Evolutionary conservation across 2,797 vertebrate species (phyloP).

Genomic region (Acipenser ruthenus): DNA sequence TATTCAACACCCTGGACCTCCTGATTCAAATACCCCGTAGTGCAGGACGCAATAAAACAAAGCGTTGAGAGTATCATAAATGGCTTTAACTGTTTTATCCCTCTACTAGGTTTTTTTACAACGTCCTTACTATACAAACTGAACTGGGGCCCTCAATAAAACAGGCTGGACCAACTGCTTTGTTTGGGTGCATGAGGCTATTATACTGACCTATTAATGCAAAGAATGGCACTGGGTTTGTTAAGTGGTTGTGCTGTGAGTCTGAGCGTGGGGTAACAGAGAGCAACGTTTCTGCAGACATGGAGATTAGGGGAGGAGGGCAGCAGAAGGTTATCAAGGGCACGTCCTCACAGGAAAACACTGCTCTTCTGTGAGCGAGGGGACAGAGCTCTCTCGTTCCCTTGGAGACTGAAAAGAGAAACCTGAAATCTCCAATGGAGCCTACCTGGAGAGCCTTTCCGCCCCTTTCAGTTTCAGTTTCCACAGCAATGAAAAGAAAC

Average conservation of each 20-base stretch:
- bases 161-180: background rate
- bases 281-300: conserved; percentile 30
- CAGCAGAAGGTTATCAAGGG: conserved; percentile 42
- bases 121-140: too few relatives aligned
- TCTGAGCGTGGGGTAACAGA: conserved; percentile 23
- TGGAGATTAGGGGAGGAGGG: conserved; percentile 11
- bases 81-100: too few relatives aligned
- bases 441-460: conserved; percentile 12
- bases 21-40: too few relatives aligned
- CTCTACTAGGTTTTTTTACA: too few relatives aligned
- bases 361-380: conserved; percentile 19
- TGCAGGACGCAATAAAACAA: too few relatives aligned
- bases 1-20: too few relatives aligned
- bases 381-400: conserved; percentile 18
- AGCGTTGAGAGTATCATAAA: too few relatives aligned
- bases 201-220: conserved; percentile 1
- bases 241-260: background rate
- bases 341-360: conserved; percentile 16
- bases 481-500: background rate
- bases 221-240: conserved; percentile 5
- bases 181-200: conserved; percentile 6
- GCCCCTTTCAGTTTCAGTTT: conserved; percentile 16
- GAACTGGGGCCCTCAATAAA: too few relatives aligned
- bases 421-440: conserved; percentile 5
- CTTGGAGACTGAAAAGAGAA: conserved; percentile 10